Evolutionary conservation across 2,797 vertebrate genomes (phyloP), one percentile per base, ranked within the genome.

Genomic region (Glyptemys insculpta): DNA sequence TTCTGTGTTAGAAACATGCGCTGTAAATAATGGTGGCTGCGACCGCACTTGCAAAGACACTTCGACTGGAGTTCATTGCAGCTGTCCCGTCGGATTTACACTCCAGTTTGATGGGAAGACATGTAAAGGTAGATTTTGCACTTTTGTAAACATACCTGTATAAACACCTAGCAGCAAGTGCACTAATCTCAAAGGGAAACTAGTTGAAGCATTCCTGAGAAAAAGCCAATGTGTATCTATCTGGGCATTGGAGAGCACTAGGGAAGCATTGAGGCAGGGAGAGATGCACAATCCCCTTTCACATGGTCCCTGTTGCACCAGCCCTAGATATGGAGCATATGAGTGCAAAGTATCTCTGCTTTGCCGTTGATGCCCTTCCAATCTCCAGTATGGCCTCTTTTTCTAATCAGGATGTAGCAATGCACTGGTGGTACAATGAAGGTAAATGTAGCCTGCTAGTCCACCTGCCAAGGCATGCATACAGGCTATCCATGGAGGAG

Each of bases 41-140:
- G 99, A 99, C 98, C 99, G 99, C 90, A 99, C 99, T 16, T 99
- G 99, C 92, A 99, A 99, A 94, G 99, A 99, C 97, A 99, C 99
- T n/a, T 99, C 99, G 1, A 99, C 99, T 0, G 99, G 99, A 2
- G 99, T 99, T 79, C 99, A 99, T 98, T 99, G 99, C 98, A 99
- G 99, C 97, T 99, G 99, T 96, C 99, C 99, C 0, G 95, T 99
- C 0, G 99, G 99, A 86, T 99, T 99, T 98, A 99, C 98, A 0
- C 98, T 99, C 93, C 99, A 99, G 98, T 97, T 99, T 23, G 99
- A 99, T 94, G 99, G 98, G 90, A 99, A 99, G 97, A 99, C 99
- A 0, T 99, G 99, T 97, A 99, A 99, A 99, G 99, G 99, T 99
- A 97, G 96, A 97, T 27, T 85, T 80, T 21, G 0, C 4, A 1